These are phyloP conservation scores for Galerucella calmariensis DNA, from an alignment of 2,888 invertebrate species.

Conservation along the genomic window DNA sequence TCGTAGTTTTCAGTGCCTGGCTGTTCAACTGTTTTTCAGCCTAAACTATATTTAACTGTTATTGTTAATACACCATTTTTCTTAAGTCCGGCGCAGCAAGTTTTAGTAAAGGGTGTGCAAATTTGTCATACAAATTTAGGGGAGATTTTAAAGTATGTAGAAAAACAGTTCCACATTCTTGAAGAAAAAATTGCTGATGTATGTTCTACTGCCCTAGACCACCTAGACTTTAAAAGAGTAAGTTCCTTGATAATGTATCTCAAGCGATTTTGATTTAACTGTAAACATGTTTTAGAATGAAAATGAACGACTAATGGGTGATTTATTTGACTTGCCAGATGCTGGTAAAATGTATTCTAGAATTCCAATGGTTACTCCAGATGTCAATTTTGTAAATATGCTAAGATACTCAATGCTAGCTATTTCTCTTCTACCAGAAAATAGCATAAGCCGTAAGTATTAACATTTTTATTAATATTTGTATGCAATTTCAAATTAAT, in stretches of 20 bases:
- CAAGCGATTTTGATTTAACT: background rate
- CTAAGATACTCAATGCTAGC: constrained; percentile 80
- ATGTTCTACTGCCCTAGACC: constrained; percentile 68
- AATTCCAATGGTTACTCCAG: constrained; percentile 73
- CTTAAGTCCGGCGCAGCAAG: constrained; percentile 77
- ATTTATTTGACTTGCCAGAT: constrained; percentile 67
- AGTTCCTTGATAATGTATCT: constrained; percentile 24
- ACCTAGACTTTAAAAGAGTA: constrained; percentile 66
- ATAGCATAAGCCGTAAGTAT: constrained; percentile 76
- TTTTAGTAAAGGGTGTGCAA: constrained; percentile 76
- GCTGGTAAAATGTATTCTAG: constrained; percentile 63
- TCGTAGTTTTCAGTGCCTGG: constrained; percentile 78
- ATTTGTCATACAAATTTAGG: constrained; percentile 71
- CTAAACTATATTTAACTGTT: constrained; percentile 78
- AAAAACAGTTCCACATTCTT: constrained; percentile 69
- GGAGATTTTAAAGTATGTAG: constrained; percentile 69
- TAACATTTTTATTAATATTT: constrained; percentile 10
- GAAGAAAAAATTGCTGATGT: constrained; percentile 72
- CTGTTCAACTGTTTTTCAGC: constrained; percentile 70
- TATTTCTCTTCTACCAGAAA: constrained; percentile 78
- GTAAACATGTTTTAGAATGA: constrained; percentile 62
- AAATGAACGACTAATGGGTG: constrained; percentile 68
- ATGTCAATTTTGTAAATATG: constrained; percentile 81
- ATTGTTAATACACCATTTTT: constrained; percentile 82
- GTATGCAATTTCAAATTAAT: background rate